Evolutionary conservation across 2,888 invertebrate species (phyloP).

Genomic region (Balanococcus diminutus): DNA sequence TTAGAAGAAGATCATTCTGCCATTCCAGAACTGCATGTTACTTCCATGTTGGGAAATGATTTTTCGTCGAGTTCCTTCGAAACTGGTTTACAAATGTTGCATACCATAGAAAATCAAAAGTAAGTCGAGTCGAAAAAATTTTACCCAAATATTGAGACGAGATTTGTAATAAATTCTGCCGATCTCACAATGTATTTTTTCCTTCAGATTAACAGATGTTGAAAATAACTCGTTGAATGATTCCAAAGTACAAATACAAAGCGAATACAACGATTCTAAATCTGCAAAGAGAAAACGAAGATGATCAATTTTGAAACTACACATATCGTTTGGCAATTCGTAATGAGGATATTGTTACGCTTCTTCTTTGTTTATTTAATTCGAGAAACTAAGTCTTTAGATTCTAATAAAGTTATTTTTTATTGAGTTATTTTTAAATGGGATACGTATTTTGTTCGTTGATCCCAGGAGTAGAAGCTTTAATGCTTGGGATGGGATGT

Average conservation of each 20-base stretch:
- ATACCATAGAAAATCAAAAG: conserved; percentile 49
- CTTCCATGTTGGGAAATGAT: conserved; percentile 38
- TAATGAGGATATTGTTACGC: neutral
- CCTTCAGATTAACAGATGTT: conserved; percentile 2
- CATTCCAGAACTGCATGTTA: conserved; percentile 48
- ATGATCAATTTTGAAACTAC: neutral
- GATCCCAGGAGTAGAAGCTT: too few relatives aligned
- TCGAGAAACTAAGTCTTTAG: neutral
- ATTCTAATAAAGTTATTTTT: neutral
- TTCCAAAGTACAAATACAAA: neutral
- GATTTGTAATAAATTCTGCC: neutral
- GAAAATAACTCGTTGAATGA: neutral
- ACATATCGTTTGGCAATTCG: neutral
- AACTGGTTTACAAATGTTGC: conserved; percentile 51
- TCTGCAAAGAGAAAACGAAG: conserved; percentile 24
- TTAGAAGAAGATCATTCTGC: conserved; percentile 39
- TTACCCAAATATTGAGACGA: neutral
- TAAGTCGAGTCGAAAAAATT: neutral
- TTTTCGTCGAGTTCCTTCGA: conserved; percentile 42
- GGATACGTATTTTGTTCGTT: too few relatives aligned
- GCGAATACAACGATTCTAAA: neutral
- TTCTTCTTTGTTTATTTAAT: neutral
- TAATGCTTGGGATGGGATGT: too few relatives aligned
- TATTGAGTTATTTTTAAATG: neutral
- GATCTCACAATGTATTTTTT: neutral